A percentile compares a stretch with the other conserved stretches of the same genome.
Evolutionary conservation across 2,888 invertebrate genomes (phyloP).

Genomic region (Liopterus haemorrhoidalis): DNA sequence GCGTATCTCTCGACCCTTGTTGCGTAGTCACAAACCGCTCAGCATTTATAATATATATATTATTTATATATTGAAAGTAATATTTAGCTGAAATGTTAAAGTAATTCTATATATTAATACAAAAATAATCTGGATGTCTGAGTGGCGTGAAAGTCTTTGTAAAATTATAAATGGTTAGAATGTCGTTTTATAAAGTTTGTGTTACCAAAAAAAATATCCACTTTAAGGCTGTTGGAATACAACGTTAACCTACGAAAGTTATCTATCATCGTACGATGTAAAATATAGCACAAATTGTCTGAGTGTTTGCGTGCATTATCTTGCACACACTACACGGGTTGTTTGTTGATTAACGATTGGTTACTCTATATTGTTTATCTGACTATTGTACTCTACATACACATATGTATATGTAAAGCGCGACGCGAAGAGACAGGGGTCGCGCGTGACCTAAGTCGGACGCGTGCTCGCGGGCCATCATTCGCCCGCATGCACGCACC

Average conservation of each 20-base stretch:
- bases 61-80: conserved; percentile 36
- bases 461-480: conserved; percentile 5
- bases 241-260: too few species aligned
- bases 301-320: background rate
- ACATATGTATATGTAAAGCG: conserved; percentile 22
- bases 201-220: conserved; percentile 37
- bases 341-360: too few species aligned
- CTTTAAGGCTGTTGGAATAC: conserved; percentile 43
- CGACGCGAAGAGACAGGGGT: too few species aligned
- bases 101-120: conserved; percentile 44
- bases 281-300: conserved; percentile 29
- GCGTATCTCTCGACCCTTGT: conserved; percentile 45
- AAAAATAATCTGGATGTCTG: conserved; percentile 36
- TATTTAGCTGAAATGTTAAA: conserved; percentile 45
- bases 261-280: conserved; percentile 39
- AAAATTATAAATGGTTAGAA: conserved; percentile 37
- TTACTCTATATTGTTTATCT: too few species aligned
- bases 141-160: conserved; percentile 39
- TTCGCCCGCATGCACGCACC: background rate
- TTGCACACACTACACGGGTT: too few species aligned
- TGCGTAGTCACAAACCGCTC: conserved; percentile 43
- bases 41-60: conserved; percentile 43
- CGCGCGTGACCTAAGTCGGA: conserved; percentile 1
- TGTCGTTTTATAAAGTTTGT: conserved; percentile 40
- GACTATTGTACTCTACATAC: too few species aligned